Evolutionary conservation across 2,113 vertebrate species (phyloP).

Genomic region (Stigmatopora argus): DNA sequence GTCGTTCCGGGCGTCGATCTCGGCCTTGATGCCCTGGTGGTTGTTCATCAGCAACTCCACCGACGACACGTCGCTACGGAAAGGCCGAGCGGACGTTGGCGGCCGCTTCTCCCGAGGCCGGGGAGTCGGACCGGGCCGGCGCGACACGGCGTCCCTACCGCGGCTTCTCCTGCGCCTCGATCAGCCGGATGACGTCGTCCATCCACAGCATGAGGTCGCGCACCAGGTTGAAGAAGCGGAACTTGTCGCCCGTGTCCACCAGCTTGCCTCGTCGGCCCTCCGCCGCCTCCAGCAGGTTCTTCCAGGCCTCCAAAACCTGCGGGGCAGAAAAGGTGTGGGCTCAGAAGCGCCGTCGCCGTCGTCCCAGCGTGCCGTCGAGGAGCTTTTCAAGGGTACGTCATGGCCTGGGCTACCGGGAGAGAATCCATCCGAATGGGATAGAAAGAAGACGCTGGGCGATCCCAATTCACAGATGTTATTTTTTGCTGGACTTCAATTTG

Average conservation of each 20-base stretch:
- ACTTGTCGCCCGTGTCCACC: slow-evolving; percentile 94
- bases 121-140: too few species aligned
- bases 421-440: not conserved
- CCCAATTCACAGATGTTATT: not conserved
- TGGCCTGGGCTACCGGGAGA: not conserved
- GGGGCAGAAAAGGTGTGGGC: not conserved
- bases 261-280: slow-evolving; percentile 85
- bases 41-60: slow-evolving; percentile 99
- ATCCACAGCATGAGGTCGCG: slow-evolving; percentile 99
- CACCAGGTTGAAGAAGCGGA: slow-evolving; percentile 99
- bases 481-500: not conserved
- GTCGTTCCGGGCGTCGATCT: slow-evolving; percentile 97
- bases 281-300: slow-evolving; percentile 85
- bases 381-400: not conserved
- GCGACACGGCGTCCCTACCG: not conserved
- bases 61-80: slow-evolving; percentile 87
- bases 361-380: not conserved
- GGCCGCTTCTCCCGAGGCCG: too few species aligned
- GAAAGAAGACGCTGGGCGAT: not conserved
- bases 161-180: slow-evolving; percentile 91
- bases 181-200: slow-evolving; percentile 96
- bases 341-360: not conserved
- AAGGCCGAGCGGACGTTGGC: too few species aligned
- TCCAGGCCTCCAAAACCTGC: slow-evolving; percentile 91
- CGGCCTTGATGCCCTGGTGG: slow-evolving; percentile 98